A percentile compares a stretch with the other conserved stretches of the same genome.
These are phyloP conservation scores for Forbesichthys agassizii DNA, from an alignment of 2,113 vertebrate genomes.

Conservation along the genomic window DNA sequence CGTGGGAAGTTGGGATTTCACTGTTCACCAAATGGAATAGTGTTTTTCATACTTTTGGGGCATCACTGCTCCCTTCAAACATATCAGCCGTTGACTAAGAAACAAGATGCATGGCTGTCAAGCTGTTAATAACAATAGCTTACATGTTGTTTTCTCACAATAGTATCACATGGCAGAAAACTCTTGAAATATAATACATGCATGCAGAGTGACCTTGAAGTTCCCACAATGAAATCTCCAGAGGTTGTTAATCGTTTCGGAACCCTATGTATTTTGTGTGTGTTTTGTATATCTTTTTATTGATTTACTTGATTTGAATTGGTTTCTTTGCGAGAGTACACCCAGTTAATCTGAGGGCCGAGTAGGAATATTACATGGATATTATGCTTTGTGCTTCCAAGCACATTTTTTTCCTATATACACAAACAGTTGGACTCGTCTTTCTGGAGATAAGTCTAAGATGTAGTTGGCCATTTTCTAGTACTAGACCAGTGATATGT, in stretches of 20 bases:
- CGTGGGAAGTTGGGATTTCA: no score
- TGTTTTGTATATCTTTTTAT: not conserved
- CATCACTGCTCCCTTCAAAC: no score
- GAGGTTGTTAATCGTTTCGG: constrained; percentile 24
- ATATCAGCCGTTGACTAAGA: no score
- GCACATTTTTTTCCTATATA: no score
- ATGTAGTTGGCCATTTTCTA: not conserved
- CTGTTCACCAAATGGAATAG: no score
- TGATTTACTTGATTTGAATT: constrained; percentile 5
- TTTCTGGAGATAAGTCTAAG: not conserved
- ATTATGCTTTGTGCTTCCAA: no score
- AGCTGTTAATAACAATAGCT: not conserved
- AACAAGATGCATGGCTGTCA: not conserved
- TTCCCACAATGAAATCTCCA: constrained; percentile 4
- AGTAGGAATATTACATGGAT: not conserved
- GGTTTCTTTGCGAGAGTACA: not conserved
- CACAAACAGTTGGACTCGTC: no score
- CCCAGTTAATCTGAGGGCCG: not conserved
- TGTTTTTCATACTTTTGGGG: no score
- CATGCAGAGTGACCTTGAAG: constrained; percentile 46
- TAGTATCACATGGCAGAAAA: not conserved
- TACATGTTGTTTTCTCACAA: not conserved
- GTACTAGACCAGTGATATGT: not conserved
- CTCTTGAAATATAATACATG: not conserved
- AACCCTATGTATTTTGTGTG: constrained; percentile 2